phyloP scores from a whole-genome alignment of 2,797 vertebrate species.

The Muraenolepis orangiensis region DNA sequence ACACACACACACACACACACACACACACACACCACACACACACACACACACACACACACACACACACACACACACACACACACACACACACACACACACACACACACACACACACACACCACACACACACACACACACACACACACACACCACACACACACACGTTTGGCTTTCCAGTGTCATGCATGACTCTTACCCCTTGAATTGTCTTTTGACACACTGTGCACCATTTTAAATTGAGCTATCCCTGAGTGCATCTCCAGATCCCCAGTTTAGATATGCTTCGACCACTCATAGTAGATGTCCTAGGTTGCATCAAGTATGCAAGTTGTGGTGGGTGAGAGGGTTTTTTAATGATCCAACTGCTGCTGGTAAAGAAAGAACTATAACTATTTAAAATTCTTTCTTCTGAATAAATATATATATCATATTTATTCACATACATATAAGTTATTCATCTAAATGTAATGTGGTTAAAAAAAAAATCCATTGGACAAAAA shows the following conservation, averaged over 20 bases:
- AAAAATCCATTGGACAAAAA: background rate
- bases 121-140: too few relatives aligned
- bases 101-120: background rate
- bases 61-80: background rate
- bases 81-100: background rate
- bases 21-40: too few relatives aligned
- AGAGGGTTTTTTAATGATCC: background rate
- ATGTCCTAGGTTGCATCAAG: background rate
- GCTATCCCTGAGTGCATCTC: conserved; percentile 1
- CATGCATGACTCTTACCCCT: background rate
- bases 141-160: too few relatives aligned
- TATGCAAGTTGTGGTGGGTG: background rate
- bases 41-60: background rate
- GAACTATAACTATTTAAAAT: background rate
- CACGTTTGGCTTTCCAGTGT: background rate
- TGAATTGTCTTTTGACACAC: background rate
- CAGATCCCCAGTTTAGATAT: conserved; percentile 1
- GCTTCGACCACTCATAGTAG: background rate
- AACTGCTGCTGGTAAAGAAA: background rate
- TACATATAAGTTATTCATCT: background rate
- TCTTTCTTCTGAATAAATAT: background rate
- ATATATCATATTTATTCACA: too few relatives aligned
- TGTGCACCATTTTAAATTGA: background rate
- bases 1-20: background rate
- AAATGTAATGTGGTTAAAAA: background rate